Base-by-base conservation (phyloP, 2,888 invertebrate species). In the Epinotia nisella region DNA sequence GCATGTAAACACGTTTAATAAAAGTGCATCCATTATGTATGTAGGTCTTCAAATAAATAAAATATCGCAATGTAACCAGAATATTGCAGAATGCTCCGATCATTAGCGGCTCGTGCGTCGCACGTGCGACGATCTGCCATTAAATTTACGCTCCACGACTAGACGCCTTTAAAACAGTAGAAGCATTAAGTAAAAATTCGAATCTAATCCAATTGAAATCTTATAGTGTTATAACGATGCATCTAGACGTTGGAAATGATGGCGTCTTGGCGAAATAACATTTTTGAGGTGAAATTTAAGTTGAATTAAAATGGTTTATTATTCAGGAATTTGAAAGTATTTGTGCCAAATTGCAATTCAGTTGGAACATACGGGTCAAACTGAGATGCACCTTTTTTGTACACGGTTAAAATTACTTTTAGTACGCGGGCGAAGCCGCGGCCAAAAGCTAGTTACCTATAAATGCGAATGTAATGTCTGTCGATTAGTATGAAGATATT, bases 91-190 rank as follows among this genome's bases (percentile, higher is more conserved):
- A 90, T 87, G 76, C 77, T 81, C 83, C 85, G 19, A 85, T 90
- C 91, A 90, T 92, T 91, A 92, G 84, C 68, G 87, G 85, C 91
- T 90, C 91, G 76, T 75, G 77, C 77, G 76, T 70, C 74, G 86
- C 88, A 87, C 89, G 90, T 88, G 90, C 87, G 83, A 75, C 84
- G 81, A 85, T 86, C 85, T 84, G 86, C 88, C 82, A 90, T 90
- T 90, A 90, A 81, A 59, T 75, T 75, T 69, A 68, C 70, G 77
- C 74, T 74, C 69, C 77, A 67, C 74, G 74, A 65, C 74, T 79
- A 79, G 68, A 55, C 35, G 71, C 75, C 68, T 74, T 72, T 79
- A 77, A 68, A 24, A 41, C 41, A 41, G 55, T 56, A 2, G 1
- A 56, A 56, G 66, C 66, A 66, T 39, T 56, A n/a, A n/a, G n/a